These are phyloP conservation scores for Dipodomys merriami DNA, from an alignment of 2,113 vertebrate genomes.

Conservation along the genomic window DNA sequence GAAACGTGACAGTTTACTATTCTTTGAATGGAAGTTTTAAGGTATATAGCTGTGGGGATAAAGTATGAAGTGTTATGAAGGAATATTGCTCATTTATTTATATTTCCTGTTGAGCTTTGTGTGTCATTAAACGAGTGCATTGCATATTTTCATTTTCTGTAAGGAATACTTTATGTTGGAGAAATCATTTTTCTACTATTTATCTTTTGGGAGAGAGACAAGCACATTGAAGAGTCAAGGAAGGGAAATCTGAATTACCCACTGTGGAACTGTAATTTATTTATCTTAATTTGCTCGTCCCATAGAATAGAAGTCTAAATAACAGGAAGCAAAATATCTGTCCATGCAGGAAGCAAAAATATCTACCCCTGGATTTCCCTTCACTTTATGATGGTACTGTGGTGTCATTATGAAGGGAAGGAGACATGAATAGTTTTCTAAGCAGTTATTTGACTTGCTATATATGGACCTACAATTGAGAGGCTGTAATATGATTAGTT, in stretches of 20 bases:
- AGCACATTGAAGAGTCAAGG: background rate
- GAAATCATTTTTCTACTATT: background rate
- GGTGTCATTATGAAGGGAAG: background rate
- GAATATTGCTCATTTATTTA: background rate
- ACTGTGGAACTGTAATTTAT: background rate
- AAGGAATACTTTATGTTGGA: background rate
- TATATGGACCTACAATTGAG: constrained; percentile 15
- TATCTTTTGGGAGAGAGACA: background rate
- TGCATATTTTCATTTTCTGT: background rate
- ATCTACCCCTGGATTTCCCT: background rate
- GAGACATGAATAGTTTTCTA: background rate
- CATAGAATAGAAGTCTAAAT: background rate
- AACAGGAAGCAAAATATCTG: background rate
- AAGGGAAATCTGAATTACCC: background rate
- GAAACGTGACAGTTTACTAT: background rate
- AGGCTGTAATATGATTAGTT: constrained; percentile 26
- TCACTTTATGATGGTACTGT: background rate
- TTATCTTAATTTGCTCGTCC: background rate
- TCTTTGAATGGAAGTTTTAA: background rate
- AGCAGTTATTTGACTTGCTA: constrained; percentile 26
- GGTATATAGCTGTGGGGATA: too few relatives aligned
- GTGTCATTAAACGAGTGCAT: background rate
- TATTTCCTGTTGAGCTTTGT: background rate
- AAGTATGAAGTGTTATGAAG: accelerated
- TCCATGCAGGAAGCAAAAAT: background rate